These are phyloP conservation scores for Trogon surrucura DNA, from an alignment of 2,113 vertebrate genomes.

Conservation along the genomic window DNA sequence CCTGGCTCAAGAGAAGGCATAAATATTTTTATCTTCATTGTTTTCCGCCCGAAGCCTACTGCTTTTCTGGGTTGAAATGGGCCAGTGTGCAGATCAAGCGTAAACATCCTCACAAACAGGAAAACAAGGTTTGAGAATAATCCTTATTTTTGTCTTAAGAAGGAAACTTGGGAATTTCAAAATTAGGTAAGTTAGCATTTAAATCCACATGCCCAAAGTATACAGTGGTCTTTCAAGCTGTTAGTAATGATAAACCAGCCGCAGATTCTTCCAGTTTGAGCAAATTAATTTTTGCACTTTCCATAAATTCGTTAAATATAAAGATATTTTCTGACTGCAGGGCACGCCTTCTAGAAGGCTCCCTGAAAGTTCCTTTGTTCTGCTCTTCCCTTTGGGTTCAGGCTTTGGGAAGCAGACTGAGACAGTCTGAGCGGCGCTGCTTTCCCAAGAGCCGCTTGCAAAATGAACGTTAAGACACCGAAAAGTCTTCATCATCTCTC, in stretches of 20 bases:
- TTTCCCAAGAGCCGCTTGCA: not conserved
- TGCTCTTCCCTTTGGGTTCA: not conserved
- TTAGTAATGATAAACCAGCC: not conserved
- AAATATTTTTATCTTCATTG: not conserved
- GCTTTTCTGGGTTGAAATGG: not conserved
- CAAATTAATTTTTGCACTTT: not conserved
- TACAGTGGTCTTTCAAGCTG: not conserved
- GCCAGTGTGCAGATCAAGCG: not conserved
- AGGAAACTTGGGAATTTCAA: not conserved
- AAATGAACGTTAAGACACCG: not conserved
- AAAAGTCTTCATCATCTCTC: not conserved
- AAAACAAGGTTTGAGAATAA: slow-evolving; percentile 6
- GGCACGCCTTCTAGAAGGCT: not conserved
- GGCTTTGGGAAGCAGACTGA: not conserved
- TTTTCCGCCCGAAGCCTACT: not conserved
- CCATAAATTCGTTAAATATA: not conserved
- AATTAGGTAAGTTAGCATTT: not conserved
- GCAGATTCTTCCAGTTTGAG: not conserved
- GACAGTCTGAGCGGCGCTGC: not conserved
- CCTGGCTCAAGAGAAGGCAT: not conserved
- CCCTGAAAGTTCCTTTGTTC: not conserved
- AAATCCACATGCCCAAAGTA: not conserved
- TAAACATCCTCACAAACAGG: not conserved
- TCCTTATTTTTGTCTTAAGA: not conserved
- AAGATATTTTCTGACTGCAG: not conserved